phyloP scores from a whole-genome alignment of 2,113 vertebrate species.

The Pelobates fuscus region DNA sequence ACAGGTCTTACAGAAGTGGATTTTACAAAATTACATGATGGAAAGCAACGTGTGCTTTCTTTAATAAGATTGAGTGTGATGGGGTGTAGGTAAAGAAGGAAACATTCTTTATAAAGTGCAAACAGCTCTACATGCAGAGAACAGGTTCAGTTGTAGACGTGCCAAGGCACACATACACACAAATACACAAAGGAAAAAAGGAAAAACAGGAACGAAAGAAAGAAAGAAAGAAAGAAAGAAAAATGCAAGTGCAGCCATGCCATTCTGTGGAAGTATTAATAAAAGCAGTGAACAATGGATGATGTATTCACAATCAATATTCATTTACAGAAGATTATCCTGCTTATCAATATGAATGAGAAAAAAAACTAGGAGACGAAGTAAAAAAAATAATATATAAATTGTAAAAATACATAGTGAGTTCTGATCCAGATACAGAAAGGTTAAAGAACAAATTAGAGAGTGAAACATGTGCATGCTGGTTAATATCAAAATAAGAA shows the following conservation, averaged over 20 bases:
- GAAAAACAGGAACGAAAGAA: not conserved
- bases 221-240: not conserved
- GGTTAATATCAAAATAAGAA: conserved; percentile 1
- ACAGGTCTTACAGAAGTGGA: no score
- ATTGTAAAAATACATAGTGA: not conserved
- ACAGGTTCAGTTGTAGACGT: not conserved
- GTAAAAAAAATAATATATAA: not conserved
- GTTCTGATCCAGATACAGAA: conserved; percentile 10
- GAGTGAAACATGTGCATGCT: not conserved
- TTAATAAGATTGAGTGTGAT: conserved; percentile 20
- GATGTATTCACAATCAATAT: not conserved
- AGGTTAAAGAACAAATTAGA: not conserved
- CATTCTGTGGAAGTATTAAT: conserved; percentile 4
- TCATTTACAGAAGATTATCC: not conserved
- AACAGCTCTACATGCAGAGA: conserved; percentile 8
- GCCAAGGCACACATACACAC: not conserved
- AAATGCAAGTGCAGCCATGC: not conserved
- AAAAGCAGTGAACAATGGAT: not conserved
- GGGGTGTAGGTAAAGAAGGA: conserved; percentile 11
- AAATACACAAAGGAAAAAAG: not conserved
- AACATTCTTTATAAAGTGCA: not conserved
- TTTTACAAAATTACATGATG: no score
- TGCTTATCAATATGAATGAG: not conserved
- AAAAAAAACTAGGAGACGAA: not conserved
- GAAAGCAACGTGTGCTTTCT: conserved; percentile 25